Evolutionary conservation across 2,888 invertebrate genomes (phyloP).

Genomic region (Aporophyla nigra): DNA sequence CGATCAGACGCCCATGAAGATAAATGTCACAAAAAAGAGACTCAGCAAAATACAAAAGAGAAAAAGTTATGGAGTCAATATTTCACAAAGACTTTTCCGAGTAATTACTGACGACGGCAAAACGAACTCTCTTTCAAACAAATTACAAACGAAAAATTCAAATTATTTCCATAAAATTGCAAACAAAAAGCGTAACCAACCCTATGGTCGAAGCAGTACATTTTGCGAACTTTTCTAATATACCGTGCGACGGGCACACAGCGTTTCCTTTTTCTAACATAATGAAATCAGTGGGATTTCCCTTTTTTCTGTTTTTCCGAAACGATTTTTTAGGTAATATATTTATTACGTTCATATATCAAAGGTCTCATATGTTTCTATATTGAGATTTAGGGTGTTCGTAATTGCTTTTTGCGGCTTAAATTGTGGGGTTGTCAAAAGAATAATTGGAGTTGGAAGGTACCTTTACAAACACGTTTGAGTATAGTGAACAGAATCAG

Average conservation of each 20-base stretch:
- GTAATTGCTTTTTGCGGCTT: slow-evolving; percentile 58
- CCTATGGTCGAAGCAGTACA: slow-evolving; percentile 54
- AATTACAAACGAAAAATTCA: slow-evolving; percentile 13
- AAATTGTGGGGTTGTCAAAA: slow-evolving; percentile 43
- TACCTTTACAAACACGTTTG: slow-evolving; percentile 34
- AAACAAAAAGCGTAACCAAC: slow-evolving; percentile 45
- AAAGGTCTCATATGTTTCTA: slow-evolving; percentile 57
- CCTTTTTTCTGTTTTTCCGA: slow-evolving; percentile 50
- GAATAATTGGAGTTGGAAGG: slow-evolving; percentile 39
- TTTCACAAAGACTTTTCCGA: slow-evolving; percentile 33
- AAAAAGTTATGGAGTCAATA: slow-evolving; percentile 22
- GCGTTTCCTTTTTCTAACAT: slow-evolving; percentile 55
- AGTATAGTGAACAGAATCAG: not conserved
- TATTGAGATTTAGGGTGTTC: slow-evolving; percentile 52
- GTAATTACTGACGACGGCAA: slow-evolving; percentile 34
- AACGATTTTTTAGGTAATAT: slow-evolving; percentile 62
- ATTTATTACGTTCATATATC: slow-evolving; percentile 66
- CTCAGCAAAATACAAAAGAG: slow-evolving; percentile 33
- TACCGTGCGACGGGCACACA: slow-evolving; percentile 45
- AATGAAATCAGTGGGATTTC: slow-evolving; percentile 65
- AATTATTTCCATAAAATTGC: slow-evolving; percentile 11
- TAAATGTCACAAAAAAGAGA: slow-evolving; percentile 5
- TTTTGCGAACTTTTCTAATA: slow-evolving; percentile 68
- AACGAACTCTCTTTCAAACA: slow-evolving; percentile 23
- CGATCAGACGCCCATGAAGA: not conserved